Percentiles rank a stretch among this genome's conserved stretches.
Conservation (phyloP, 2,888 invertebrate species). For the Leucania comma region DNA sequence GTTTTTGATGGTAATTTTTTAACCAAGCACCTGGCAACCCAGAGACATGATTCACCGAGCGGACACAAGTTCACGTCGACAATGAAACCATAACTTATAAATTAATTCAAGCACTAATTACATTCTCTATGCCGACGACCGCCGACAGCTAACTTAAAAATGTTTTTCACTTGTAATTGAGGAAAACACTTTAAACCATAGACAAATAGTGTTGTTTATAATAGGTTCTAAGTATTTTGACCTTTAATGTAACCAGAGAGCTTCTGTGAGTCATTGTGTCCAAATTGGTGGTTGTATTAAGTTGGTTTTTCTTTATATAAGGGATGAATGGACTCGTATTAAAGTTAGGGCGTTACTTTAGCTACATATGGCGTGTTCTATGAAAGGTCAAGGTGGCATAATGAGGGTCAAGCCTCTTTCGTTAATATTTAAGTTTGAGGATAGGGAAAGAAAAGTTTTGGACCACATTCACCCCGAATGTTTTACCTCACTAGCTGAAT, state of each 20-base stretch:
- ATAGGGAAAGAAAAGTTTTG: neutral
- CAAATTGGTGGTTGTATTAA: neutral
- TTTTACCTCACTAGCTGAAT: neutral
- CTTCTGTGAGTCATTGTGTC: slow-evolving; percentile 10
- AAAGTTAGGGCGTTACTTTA: slow-evolving; percentile 3
- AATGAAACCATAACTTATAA: slow-evolving; percentile 84
- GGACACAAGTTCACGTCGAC: slow-evolving; percentile 73
- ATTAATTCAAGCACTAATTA: slow-evolving; percentile 84
- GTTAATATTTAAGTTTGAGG: neutral
- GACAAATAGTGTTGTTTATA: neutral
- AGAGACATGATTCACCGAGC: slow-evolving; percentile 78
- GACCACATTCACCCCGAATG: neutral
- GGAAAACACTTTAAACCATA: slow-evolving; percentile 3
- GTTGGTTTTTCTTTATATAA: neutral
- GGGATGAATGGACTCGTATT: slow-evolving; percentile 1
- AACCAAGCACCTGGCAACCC: slow-evolving; percentile 68
- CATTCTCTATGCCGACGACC: slow-evolving; percentile 65
- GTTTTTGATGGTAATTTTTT: slow-evolving; percentile 1
- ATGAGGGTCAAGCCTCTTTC: neutral
- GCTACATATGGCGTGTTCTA: neutral
- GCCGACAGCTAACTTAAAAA: slow-evolving; percentile 40
- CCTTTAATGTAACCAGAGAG: neutral
- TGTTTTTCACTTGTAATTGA: slow-evolving; percentile 14
- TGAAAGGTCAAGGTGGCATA: neutral
- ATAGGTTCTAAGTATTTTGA: slow-evolving; percentile 13